Base-by-base conservation (phyloP, 1,140 invertebrate species). In the Cydia pomonella region DNA sequence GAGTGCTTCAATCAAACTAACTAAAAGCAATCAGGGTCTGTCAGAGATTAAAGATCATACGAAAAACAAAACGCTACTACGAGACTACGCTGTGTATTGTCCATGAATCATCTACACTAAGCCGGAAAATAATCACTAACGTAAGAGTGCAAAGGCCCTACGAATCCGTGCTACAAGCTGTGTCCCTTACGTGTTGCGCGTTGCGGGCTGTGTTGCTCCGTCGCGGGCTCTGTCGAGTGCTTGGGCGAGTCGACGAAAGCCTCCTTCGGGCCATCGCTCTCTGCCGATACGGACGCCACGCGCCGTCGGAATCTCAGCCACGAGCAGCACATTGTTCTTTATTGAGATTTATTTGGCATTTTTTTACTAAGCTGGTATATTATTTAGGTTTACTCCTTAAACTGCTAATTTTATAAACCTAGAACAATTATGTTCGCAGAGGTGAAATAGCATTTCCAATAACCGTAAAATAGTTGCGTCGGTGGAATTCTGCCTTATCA, bases 261-360 rank as follows among this genome's bases (percentile, higher is more conserved):
- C 75, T 90, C 85, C 47, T 76, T 76, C 21, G 82, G 79, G 74
- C 80, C 79, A 63, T 81, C 79, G 53, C 77, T 74, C 72, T 82
- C 85, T 3, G 84, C 78, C 50, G 85, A 87, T 77, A 91, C 88
- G 29, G 64, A 69, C 33, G 89, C 88, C 66, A 92, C 88, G 6
- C 89, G 86, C 72, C 88, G 82, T 62, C 90, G 83, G 78, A 87
- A 91, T 78, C 86, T 80, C 64, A 91, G 82, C 91, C 91, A 92
- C 78, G 89, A 92, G 80, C 89, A 91, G 78, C 90, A 92, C 90
- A 92, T 91, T 77, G 86, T 86, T 83, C 80, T 88, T 62, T 80
- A 75, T 79, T 41, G 63, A 21, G 3, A 69, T 18, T 69, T 21
- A 10, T 69, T 69, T 41, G 64, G n/a, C 64, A 69, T 69, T n/a